phyloP scores from a whole-genome alignment of 2,113 vertebrate genomes.

The Poecilia latipinna region DNA sequence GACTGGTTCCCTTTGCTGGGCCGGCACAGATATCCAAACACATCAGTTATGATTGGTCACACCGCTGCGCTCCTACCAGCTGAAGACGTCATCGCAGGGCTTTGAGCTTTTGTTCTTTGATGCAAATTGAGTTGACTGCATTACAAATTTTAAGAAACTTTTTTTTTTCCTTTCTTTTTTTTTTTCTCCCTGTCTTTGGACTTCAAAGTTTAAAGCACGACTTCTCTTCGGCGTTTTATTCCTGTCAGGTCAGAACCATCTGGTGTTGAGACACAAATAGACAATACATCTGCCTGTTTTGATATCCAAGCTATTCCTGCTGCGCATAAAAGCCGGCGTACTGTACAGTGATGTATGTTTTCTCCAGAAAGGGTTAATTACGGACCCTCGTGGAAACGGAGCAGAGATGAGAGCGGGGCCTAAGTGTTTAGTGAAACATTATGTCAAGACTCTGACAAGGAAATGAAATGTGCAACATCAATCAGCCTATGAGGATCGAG shows the following conservation, averaged over 20 bases:
- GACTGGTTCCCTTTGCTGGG: conserved; percentile 61
- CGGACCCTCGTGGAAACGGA: conserved; percentile 63
- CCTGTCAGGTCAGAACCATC: conserved; percentile 61
- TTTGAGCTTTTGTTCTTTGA: conserved; percentile 36
- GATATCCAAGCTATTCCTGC: conserved; percentile 56
- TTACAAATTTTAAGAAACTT: conserved; percentile 60
- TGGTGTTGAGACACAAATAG: conserved; percentile 60
- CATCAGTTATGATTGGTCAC: conserved; percentile 62
- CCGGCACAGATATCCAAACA: conserved; percentile 63
- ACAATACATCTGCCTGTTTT: conserved; percentile 65
- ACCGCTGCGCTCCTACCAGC: conserved; percentile 33
- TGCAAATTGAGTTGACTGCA: conserved; percentile 70
- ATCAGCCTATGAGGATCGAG: conserved; percentile 77
- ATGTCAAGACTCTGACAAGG: conserved; percentile 83
- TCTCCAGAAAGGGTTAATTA: conserved; percentile 70
- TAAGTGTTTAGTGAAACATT: conserved; percentile 81
- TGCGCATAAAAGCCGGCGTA: conserved; percentile 34
- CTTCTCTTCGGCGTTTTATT: conserved; percentile 48
- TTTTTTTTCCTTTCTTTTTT: not conserved
- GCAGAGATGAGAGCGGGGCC: conserved; percentile 65
- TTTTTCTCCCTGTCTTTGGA: conserved; percentile 13
- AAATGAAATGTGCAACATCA: conserved; percentile 82
- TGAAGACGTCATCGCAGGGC: conserved; percentile 30
- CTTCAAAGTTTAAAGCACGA: conserved; percentile 63
- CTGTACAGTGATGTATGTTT: conserved; percentile 46